Evolutionary conservation across 2,888 invertebrate species (phyloP).

Genomic region (Lithophane leautieri): DNA sequence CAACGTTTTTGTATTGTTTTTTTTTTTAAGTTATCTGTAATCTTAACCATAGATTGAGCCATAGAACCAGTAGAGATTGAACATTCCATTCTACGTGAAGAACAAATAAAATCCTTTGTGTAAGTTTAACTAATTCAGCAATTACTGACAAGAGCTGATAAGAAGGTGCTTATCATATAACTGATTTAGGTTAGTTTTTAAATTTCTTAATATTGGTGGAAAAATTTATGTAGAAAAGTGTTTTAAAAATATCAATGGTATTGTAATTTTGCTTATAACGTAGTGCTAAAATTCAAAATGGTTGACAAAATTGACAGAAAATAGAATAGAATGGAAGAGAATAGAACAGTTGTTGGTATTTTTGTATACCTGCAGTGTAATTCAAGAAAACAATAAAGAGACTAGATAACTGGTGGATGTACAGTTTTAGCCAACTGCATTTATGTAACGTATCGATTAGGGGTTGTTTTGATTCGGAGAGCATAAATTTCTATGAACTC

Average conservation of each 20-base stretch:
- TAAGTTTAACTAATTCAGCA: background rate
- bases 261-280: constrained; percentile 65
- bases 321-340: constrained; percentile 74
- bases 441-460: constrained; percentile 77
- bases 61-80: background rate
- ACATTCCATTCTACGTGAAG: constrained; percentile 1
- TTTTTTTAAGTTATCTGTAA: constrained; percentile 33
- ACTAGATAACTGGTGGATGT: constrained; percentile 72
- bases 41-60: constrained; percentile 2
- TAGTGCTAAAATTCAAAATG: constrained; percentile 77
- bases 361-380: constrained; percentile 79
- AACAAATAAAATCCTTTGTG: background rate
- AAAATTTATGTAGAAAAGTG: background rate
- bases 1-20: constrained; percentile 15
- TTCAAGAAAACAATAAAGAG: constrained; percentile 70
- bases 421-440: constrained; percentile 72
- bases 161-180: background rate
- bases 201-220: background rate
- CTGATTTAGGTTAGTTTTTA: background rate
- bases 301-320: constrained; percentile 79
- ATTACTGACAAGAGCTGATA: background rate
- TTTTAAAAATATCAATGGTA: background rate
- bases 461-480: constrained; percentile 79
- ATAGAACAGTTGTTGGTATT: constrained; percentile 81
- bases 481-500: constrained; percentile 89